phyloP scores from a whole-genome alignment of 2,888 invertebrate species.

The Nymphalis c-album region DNA sequence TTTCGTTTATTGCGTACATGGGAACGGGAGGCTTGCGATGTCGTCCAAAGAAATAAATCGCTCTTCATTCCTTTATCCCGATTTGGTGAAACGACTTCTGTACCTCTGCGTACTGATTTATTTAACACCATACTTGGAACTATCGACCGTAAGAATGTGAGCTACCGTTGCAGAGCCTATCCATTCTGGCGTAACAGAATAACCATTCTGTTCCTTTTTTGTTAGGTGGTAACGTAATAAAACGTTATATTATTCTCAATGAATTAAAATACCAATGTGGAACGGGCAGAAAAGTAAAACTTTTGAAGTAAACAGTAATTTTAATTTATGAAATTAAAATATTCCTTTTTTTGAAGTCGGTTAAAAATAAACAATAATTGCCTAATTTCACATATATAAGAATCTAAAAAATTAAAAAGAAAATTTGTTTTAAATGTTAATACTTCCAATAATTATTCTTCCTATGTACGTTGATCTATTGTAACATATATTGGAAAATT shows the following conservation, averaged over 20 bases:
- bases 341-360: too few relatives aligned
- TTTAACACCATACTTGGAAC: conserved; percentile 61
- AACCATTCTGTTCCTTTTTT: conserved; percentile 18
- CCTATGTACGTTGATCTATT: too few relatives aligned
- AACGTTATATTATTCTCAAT: not conserved
- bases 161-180: conserved; percentile 53
- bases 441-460: too few relatives aligned
- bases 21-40: conserved; percentile 43
- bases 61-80: conserved; percentile 57
- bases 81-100: conserved; percentile 67
- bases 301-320: too few relatives aligned
- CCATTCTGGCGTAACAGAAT: conserved; percentile 23
- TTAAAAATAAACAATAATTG: too few relatives aligned
- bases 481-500: too few relatives aligned
- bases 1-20: conserved; percentile 49
- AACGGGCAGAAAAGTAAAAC: too few relatives aligned
- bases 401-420: too few relatives aligned
- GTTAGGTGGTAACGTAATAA: conserved; percentile 5
- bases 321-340: too few relatives aligned
- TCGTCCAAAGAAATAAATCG: conserved; percentile 56
- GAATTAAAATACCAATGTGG: too few relatives aligned
- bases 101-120: conserved; percentile 63
- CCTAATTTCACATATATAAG: too few relatives aligned
- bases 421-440: too few relatives aligned
- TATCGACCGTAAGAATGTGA: conserved; percentile 53